These are phyloP conservation scores for Clarias laeviceps DNA, from an alignment of 2,797 vertebrate genomes.

Conservation along the genomic window DNA sequence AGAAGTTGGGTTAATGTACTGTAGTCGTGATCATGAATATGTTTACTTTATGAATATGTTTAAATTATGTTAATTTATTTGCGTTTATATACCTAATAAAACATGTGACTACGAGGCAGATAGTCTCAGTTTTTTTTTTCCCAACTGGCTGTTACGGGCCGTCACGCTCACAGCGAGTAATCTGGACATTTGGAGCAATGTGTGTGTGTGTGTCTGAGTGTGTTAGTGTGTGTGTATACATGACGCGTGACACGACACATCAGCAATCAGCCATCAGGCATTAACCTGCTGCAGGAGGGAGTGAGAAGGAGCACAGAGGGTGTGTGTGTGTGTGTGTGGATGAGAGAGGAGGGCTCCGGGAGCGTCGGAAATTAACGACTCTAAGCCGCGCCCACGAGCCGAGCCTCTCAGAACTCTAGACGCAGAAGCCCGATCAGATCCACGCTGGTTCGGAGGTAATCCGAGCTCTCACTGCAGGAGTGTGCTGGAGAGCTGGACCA, in stretches of 20 bases:
- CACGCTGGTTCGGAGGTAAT: constrained; percentile 40
- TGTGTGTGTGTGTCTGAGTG: constrained; percentile 20
- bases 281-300: constrained; percentile 51
- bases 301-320: constrained; percentile 10
- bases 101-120: background rate
- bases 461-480: constrained; percentile 63
- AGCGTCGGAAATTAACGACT: constrained; percentile 34
- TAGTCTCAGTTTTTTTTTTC: background rate
- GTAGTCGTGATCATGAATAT: background rate
- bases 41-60: background rate
- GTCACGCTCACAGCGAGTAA: constrained; percentile 10
- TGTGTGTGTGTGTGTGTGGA: constrained; percentile 15
- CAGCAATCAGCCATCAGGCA: constrained; percentile 47
- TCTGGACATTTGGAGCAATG: background rate
- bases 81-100: background rate
- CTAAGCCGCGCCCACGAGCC: constrained; percentile 40
- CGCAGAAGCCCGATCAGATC: constrained; percentile 16
- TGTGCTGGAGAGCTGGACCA: constrained; percentile 59
- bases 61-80: background rate
- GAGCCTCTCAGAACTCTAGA: constrained; percentile 31
- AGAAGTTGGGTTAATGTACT: background rate
- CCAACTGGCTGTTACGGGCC: background rate
- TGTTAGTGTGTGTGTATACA: constrained; percentile 37
- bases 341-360: constrained; percentile 32
- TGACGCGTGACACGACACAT: constrained; percentile 36